Conservation (phyloP, 1,140 invertebrate species). For the Sycophila sp. region DNA sequence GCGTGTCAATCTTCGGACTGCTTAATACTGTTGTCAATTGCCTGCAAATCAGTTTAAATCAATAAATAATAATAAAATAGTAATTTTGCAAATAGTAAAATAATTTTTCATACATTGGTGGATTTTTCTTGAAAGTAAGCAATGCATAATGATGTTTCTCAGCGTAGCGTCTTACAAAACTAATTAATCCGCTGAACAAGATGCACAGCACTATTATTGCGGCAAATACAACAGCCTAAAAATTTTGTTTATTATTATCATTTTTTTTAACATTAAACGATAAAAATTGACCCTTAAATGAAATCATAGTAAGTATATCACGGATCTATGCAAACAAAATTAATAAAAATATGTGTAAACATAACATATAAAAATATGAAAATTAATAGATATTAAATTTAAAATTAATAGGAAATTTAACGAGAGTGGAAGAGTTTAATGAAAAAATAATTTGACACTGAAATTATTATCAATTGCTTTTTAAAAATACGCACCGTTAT, state of each 20-base stretch:
- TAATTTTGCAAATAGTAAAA: slow-evolving; percentile 15
- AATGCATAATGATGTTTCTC: slow-evolving; percentile 30
- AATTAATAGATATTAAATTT: too few species aligned
- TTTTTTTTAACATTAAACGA: too few species aligned
- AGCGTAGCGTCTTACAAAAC: slow-evolving; percentile 28
- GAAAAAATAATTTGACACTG: not conserved
- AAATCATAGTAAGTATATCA: too few species aligned
- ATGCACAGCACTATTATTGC: slow-evolving; percentile 8
- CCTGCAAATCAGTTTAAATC: slow-evolving; percentile 33
- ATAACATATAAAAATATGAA: too few species aligned
- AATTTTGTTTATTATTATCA: not conserved
- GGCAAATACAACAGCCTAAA: slow-evolving; percentile 28
- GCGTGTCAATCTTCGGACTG: slow-evolving; percentile 41
- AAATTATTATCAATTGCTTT: too few species aligned
- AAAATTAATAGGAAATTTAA: too few species aligned
- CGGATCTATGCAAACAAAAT: too few species aligned
- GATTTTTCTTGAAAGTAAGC: slow-evolving; percentile 32
- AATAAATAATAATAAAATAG: slow-evolving; percentile 16
- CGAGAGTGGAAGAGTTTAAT: too few species aligned
- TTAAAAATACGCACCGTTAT: slow-evolving; percentile 36
- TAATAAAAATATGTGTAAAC: too few species aligned
- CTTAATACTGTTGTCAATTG: not conserved
- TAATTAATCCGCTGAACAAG: not conserved
- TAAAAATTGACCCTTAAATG: too few species aligned
- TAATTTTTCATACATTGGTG: not conserved